Evolutionary conservation across 2,797 vertebrate species (phyloP).

Genomic region (Carcharodon carcharias): DNA sequence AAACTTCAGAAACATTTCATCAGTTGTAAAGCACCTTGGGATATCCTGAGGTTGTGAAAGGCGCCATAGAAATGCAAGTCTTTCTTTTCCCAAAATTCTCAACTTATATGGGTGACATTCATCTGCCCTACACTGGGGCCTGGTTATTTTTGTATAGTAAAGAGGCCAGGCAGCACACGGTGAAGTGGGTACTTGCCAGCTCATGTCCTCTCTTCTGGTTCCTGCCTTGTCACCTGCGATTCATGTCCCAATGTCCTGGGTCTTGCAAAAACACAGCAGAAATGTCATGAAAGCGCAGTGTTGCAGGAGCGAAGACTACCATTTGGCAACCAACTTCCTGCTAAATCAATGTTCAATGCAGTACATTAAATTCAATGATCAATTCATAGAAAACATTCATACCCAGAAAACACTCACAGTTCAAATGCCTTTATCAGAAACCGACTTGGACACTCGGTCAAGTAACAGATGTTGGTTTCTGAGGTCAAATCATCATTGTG

Average conservation of each 20-base stretch:
- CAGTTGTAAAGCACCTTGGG: no score
- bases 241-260: neutral
- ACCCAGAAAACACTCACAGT: neutral
- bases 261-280: neutral
- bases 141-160: neutral
- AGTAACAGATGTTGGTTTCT: neutral
- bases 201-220: neutral
- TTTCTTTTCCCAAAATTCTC: neutral
- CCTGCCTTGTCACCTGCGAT: neutral
- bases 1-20: no score
- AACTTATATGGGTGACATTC: neutral
- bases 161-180: neutral
- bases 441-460: neutral
- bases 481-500: neutral
- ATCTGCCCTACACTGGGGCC: neutral
- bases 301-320: neutral
- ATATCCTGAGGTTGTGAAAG: no score
- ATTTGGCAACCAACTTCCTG: neutral
- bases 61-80: neutral
- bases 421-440: neutral
- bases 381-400: neutral
- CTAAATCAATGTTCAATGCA: neutral
- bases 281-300: neutral
- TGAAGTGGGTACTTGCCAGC: neutral
- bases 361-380: neutral